These are phyloP conservation scores for Drosophila murphyi DNA, from an alignment of 1,140 invertebrate genomes.

Conservation along the genomic window DNA sequence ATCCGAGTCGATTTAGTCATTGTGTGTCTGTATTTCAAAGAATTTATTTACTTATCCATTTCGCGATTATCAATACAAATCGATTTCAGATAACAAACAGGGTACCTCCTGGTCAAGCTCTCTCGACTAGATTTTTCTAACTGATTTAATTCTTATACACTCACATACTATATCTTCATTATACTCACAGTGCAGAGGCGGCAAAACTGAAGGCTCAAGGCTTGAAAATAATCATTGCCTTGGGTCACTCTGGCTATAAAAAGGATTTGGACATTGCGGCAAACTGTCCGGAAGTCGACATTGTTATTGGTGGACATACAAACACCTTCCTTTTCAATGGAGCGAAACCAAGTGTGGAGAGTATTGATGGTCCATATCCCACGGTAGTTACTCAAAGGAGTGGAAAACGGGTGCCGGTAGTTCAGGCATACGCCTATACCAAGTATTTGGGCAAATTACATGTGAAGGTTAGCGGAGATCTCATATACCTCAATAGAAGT, in stretches of 20 bases:
- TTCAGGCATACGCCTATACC: constrained; percentile 96
- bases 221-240: constrained; percentile 93
- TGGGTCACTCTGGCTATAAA: constrained; percentile 94
- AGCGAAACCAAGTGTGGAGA: constrained; percentile 88
- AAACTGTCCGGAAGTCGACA: constrained; percentile 91
- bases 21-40: no score
- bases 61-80: no score
- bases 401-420: constrained; percentile 91
- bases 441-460: constrained; percentile 94
- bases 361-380: constrained; percentile 91
- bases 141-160: no score
- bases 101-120: no score
- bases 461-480: constrained; percentile 50
- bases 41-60: no score
- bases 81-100: no score
- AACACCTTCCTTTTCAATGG: constrained; percentile 95
- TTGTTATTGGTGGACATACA: constrained; percentile 95
- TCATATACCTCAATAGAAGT: not conserved
- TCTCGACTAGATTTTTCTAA: no score
- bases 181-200: constrained; percentile 86
- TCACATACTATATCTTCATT: not conserved
- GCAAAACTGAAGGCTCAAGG: constrained; percentile 87
- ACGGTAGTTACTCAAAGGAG: constrained; percentile 88
- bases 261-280: constrained; percentile 91
- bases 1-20: no score